Evolutionary conservation across 1,140 invertebrate genomes (phyloP).

Genomic region (Geopemphigus sp.): DNA sequence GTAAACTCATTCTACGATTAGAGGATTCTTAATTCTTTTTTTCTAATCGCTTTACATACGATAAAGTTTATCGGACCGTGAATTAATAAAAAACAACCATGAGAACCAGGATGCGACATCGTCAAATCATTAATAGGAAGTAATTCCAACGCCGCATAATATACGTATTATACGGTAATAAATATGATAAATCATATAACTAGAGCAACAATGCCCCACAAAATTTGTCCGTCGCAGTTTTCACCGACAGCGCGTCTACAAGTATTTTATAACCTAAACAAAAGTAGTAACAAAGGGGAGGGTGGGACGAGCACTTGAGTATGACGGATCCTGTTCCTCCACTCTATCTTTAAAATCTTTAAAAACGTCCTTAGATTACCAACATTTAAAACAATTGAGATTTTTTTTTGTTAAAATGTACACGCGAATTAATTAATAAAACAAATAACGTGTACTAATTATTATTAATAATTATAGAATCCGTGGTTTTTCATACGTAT

Average conservation of each 20-base stretch:
- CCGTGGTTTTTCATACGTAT: too few species aligned
- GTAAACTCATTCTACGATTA: background rate
- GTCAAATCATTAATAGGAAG: background rate
- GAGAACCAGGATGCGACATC: conserved; percentile 35
- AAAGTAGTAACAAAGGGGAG: background rate
- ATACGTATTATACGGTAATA: background rate
- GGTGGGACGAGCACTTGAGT: background rate
- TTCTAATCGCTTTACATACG: conserved; percentile 34
- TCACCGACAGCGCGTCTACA: background rate
- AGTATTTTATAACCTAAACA: background rate
- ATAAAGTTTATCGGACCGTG: conserved; percentile 29
- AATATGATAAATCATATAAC: background rate
- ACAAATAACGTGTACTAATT: background rate
- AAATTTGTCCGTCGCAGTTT: background rate
- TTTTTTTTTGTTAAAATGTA: background rate
- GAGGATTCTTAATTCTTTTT: background rate
- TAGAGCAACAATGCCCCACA: background rate
- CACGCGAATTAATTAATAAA: background rate
- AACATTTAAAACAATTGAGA: too few species aligned
- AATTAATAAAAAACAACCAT: conserved; percentile 16
- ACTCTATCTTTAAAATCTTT: too few species aligned
- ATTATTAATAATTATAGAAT: too few species aligned
- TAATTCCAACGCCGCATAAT: background rate
- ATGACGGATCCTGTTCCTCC: background rate
- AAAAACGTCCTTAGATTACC: too few species aligned